Evolutionary conservation across 2,113 vertebrate genomes (phyloP), one percentile per base, ranked within the genome.

Genomic region (Trachemys scripta): DNA sequence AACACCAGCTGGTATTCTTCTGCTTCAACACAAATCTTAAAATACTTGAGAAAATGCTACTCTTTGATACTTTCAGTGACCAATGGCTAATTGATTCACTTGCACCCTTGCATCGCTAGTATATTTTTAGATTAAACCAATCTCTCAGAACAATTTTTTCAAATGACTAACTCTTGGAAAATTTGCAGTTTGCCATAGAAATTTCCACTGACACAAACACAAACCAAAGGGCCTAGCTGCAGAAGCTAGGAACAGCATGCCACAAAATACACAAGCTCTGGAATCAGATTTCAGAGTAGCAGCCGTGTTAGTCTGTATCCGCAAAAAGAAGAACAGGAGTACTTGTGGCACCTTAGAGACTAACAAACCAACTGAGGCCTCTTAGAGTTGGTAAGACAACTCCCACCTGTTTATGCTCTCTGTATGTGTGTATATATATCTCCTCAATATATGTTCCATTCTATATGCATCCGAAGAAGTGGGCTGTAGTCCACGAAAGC

Each of bases 1-100:
- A 72, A 72, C 92, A 89, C 29, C 78, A 88, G 84, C 80, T 87
- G 86, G 93, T 84, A 90, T 65, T 76, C 42, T 96, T 94, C 93
- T 95, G 47, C 94, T 88, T 85, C 59, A 50, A 62, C 80, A 82
- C 94, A 53, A 53, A 94, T 90, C 27, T 86, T 35, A 89, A 96
- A 22, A 96, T 95, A 56, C 95, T 94, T 93, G 72, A 76, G 51
- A 87, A 97, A 97, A 93, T 38, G 8, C 47, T 92, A 31, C 35
- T 72, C 51, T 88, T 94, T 82, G 90, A 93, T 92, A 49, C 11
- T 80, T 95, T 93, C 22, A 29, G 2, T 7, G 79, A 78, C 72
- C 90, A 88, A 82, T 89, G 80, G 82, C 89, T 92, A 95, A 80
- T 69, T 93, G 51, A 85, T 88, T 79, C 42, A 29, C 1, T 2